These are phyloP conservation scores for Venustoraphidia nigricollis DNA, from an alignment of 2,888 invertebrate species.

Conservation along the genomic window DNA sequence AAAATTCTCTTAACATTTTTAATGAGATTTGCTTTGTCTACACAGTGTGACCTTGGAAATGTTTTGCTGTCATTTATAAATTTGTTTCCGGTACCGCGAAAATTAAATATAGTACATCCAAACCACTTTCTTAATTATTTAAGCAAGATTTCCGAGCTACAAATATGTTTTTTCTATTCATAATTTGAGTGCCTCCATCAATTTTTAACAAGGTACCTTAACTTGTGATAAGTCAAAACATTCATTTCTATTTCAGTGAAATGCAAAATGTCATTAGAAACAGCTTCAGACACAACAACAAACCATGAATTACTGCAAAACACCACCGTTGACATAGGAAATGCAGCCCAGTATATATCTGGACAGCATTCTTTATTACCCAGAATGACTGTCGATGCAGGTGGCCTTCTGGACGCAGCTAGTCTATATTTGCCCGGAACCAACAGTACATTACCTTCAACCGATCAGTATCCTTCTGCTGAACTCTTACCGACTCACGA, in stretches of 20 bases:
- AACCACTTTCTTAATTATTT: too few species aligned
- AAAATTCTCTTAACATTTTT: background rate
- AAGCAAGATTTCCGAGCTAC: too few species aligned
- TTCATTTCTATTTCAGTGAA: constrained; percentile 1
- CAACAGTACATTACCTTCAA: constrained; percentile 26
- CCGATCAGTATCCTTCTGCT: constrained; percentile 26
- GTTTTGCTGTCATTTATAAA: background rate
- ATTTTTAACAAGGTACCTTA: too few species aligned
- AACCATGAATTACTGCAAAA: constrained; percentile 22
- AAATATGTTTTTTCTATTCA: too few species aligned
- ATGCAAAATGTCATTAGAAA: constrained; percentile 5
- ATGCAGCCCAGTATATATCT: constrained; percentile 13
- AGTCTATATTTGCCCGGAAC: constrained; percentile 27
- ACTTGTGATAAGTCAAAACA: too few species aligned
- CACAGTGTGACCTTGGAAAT: constrained; percentile 10
- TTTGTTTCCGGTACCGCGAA: constrained; percentile 2
- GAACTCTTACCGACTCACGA: constrained; percentile 25
- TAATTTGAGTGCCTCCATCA: too few species aligned
- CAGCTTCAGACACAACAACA: constrained; percentile 3
- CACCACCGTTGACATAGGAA: constrained; percentile 21
- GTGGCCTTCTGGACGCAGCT: constrained; percentile 22
- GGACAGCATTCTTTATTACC: constrained; percentile 26
- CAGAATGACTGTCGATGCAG: constrained; percentile 23
- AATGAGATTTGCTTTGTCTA: constrained; percentile 5
- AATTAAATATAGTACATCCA: background rate